Evolutionary conservation across 1,140 invertebrate genomes (phyloP), one percentile per base, ranked within the genome.

Genomic region (Wiebesia pumilae): DNA sequence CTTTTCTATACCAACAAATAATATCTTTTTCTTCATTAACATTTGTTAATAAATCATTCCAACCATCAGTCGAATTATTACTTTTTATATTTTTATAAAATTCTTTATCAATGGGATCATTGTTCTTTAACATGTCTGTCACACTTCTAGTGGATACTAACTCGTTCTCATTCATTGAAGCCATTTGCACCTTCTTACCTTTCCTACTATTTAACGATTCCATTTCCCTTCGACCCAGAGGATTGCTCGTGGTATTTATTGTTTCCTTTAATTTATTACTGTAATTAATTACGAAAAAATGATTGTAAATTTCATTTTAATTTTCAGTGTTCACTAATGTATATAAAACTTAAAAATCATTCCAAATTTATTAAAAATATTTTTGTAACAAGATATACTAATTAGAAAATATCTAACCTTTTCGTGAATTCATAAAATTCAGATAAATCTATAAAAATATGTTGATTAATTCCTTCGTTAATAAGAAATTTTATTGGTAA

Each of bases 1-100:
- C 27, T 47, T 87, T 89, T 35, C 89, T 84, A 58, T 89, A 90
- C 0, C 88, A 75, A 79, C 89, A 90, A 38, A 90, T 88, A n/a
- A 90, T 88, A 75, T 90, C 88, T 67, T 90, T 83, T 65, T 89
- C 78, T n/a, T 86, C 67, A 54, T 88, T 85, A 33, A 89, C 75
- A 33, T 87, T 82, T 4, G 81, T 67, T 21, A 90, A 43, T 2
- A 88, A 27, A 75, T 86, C 85, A 69, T 88, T 87, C 88, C 86
- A 89, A 54, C 67, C 86, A 19, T 89, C 88, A n/a, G 30, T n/a
- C 16, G 88, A 84, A 38, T 75, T 3, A 65, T 67, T 81, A 81
- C 12, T 81, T 43, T 67, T 7, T 43, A 65, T 38, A 80, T 65
- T 80, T 38, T 80, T 80, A 80, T 80, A 62, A 62, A 80, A 80